These are phyloP conservation scores for Merodon equestris DNA, from an alignment of 2,888 invertebrate genomes.

Conservation along the genomic window DNA sequence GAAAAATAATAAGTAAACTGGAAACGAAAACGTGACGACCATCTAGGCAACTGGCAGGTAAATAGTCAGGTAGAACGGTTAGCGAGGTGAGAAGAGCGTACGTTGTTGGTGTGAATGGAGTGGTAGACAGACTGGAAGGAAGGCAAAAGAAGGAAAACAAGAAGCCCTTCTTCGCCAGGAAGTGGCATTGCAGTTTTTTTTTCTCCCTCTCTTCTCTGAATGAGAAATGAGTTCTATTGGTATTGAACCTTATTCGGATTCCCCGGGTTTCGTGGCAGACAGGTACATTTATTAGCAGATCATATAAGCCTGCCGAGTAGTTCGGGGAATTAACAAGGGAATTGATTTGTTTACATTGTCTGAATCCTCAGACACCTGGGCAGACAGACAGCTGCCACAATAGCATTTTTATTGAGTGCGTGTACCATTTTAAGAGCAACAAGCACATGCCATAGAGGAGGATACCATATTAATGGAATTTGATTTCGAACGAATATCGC, in stretches of 20 bases:
- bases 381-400: slow-evolving; percentile 43
- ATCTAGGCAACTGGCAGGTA: slow-evolving; percentile 61
- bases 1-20: slow-evolving; percentile 63
- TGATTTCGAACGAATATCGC: too few species aligned
- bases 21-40: slow-evolving; percentile 61
- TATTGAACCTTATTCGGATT: background rate
- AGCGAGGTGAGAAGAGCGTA: background rate
- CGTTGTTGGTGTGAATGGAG: slow-evolving; percentile 25
- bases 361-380: slow-evolving; percentile 47
- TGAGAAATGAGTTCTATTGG: slow-evolving; percentile 41
- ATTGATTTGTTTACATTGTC: slow-evolving; percentile 38
- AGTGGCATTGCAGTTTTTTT: slow-evolving; percentile 64
- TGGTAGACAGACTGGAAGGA: slow-evolving; percentile 55
- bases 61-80: slow-evolving; percentile 51
- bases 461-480: too few species aligned
- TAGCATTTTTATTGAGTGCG: slow-evolving; percentile 34
- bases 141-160: slow-evolving; percentile 45
- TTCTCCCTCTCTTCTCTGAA: slow-evolving; percentile 21
- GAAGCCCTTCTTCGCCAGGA: slow-evolving; percentile 65
- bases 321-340: slow-evolving; percentile 11
- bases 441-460: too few species aligned
- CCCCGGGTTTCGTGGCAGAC: background rate
- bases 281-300: slow-evolving; percentile 43
- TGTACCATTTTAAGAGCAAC: too few species aligned
- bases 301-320: slow-evolving; percentile 37